These are phyloP conservation scores for Vireo griseus DNA, from an alignment of 2,797 vertebrate genomes.

Conservation along the genomic window DNA sequence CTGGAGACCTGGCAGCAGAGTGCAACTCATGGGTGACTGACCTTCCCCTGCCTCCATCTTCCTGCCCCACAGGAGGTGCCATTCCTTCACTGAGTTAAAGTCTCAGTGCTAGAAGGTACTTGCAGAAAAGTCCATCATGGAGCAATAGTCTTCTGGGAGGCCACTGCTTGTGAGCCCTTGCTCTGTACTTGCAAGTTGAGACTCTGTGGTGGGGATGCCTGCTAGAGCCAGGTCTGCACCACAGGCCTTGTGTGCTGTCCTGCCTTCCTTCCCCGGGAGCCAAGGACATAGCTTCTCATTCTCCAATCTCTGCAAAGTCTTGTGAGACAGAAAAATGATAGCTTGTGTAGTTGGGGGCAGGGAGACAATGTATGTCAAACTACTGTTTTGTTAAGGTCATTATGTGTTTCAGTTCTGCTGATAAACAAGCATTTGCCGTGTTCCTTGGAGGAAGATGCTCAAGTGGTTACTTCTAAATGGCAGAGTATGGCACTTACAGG, in stretches of 20 bases:
- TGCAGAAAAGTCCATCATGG: not conserved
- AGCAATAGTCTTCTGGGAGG: not conserved
- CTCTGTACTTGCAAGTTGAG: not conserved
- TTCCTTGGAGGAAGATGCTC: not conserved
- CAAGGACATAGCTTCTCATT: not conserved
- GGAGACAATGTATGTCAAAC: fast-evolving
- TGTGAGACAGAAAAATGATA: not conserved
- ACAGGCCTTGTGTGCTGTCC: too few relatives aligned
- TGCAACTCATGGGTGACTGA: not conserved
- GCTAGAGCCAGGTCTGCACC: fast-evolving
- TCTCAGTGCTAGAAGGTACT: not conserved
- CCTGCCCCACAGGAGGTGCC: not conserved
- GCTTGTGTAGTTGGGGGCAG: not conserved
- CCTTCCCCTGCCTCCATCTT: not conserved
- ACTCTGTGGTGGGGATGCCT: not conserved
- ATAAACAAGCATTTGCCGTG: fast-evolving
- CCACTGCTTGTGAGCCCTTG: not conserved
- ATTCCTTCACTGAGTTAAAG: not conserved
- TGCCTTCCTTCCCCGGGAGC: not conserved
- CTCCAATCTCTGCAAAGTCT: not conserved
- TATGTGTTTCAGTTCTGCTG: not conserved
- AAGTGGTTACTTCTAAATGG: not conserved
- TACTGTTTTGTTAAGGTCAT: not conserved
- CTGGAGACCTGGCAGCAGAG: slow-evolving; percentile 4
- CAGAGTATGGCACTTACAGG: fast-evolving